Conservation (phyloP, 2,888 invertebrate species). For the Hesperia comma region DNA sequence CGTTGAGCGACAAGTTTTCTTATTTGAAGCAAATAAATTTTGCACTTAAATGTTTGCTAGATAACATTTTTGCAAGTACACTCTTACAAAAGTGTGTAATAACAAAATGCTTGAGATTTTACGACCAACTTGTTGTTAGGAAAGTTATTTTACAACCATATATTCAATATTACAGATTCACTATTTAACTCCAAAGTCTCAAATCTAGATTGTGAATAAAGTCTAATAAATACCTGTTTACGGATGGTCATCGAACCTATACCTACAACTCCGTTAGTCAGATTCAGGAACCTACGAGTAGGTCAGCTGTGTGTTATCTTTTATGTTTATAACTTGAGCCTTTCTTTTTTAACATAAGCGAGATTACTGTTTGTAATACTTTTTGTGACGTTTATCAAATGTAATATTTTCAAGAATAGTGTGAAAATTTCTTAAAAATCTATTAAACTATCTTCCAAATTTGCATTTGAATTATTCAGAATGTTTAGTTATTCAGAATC, state of each 20-base stretch:
- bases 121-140: background rate
- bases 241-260: slow-evolving; percentile 8
- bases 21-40: slow-evolving; percentile 12
- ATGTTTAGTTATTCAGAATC: slow-evolving; percentile 11
- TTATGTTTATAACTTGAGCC: background rate
- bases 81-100: background rate
- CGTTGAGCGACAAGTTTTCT: slow-evolving; percentile 22
- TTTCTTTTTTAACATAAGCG: background rate
- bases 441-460: background rate
- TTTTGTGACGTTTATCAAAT: background rate
- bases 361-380: background rate
- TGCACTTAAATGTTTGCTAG: slow-evolving; percentile 6
- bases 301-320: background rate
- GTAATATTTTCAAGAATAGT: background rate
- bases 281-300: background rate
- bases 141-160: too few relatives aligned
- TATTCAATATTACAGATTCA: background rate
- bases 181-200: background rate
- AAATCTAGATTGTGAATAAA: background rate
- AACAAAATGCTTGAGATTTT: background rate
- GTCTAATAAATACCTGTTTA: slow-evolving; percentile 5
- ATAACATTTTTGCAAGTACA: background rate
- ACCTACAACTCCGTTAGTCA: background rate
- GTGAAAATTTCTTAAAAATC: background rate
- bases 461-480: background rate